Evolutionary conservation across 2,113 vertebrate genomes (phyloP).

Genomic region (Lagenorhynchus albirostris): DNA sequence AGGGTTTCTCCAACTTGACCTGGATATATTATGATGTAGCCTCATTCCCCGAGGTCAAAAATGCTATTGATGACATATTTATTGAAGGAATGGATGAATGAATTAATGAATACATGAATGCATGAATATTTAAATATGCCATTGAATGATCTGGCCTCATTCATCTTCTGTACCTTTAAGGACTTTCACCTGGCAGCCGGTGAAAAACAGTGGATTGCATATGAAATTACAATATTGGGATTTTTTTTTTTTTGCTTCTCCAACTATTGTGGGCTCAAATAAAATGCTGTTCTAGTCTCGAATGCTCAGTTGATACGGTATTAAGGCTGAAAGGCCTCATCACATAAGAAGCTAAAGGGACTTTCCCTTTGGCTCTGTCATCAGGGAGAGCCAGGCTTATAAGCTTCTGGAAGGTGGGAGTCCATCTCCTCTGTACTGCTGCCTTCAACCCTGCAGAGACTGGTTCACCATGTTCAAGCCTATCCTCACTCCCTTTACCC

Average conservation of each 20-base stretch:
- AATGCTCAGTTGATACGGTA: not conserved
- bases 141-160: not conserved
- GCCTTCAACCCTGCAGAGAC: not conserved
- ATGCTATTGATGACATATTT: not conserved
- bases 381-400: not conserved
- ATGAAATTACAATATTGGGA: not conserved
- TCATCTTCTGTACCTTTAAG: not conserved
- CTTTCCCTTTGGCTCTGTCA: not conserved
- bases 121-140: not conserved
- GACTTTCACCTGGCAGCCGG: not conserved
- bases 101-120: not conserved
- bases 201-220: not conserved
- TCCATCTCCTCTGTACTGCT: not conserved
- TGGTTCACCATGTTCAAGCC: accelerated
- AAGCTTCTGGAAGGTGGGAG: not conserved
- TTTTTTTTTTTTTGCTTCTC: not conserved
- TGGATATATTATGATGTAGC: not conserved
- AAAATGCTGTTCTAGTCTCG: not conserved
- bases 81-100: not conserved
- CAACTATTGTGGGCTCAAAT: not conserved
- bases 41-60: not conserved
- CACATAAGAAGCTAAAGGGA: not conserved
- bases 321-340: not conserved
- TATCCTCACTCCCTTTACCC: not conserved
- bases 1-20: not conserved